Base-by-base conservation (phyloP, 2,797 vertebrate species). In the Moxostoma hubbsi region DNA sequence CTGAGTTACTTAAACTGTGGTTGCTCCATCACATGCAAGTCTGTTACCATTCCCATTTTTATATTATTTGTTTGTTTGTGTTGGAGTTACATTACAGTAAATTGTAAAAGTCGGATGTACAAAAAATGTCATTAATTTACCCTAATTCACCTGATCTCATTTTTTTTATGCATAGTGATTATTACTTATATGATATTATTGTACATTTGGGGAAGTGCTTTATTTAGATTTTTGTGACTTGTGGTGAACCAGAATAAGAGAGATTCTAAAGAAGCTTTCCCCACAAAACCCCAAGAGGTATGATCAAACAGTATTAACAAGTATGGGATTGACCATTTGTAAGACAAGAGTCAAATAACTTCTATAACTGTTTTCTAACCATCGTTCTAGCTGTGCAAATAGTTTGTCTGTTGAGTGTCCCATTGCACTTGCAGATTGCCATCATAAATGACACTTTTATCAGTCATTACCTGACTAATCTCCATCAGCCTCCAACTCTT, bases 381-480 rank as follows among this genome's bases (percentile, higher is more conserved):
- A 1, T 51, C 11, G 7, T 7, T 43, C 51, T 46, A 75, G 66
- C 72, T 51, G n/a, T 8, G 55, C 7, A 15, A 6, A 57, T 47
- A 45, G 24, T 76, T 57, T 53, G 59, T 45, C 64, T 67, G 45
- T 68, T 66, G 3, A 11, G 49, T 70, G 57, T 63, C 50, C 47
- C 36, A 16, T 10, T 55, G 11, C 43, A 61, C 76, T 53, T 61
- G 36, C 7, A 46, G 24, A 78, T 70, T 62, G 4, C 36, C 36
- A 36, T 36, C 36, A 69, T 36, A 13, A 49, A 43, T 76, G 74
- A 63, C 58, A 46, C 66, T 24, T 2, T 54, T 63, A 63, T 47
- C 58, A 54, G 58, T n/a, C 75, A 77, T 62, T 77, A 16, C 58
- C 63, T 79, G 49, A 78, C 59, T 71, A 50, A 81, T 70, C 18